Conservation (phyloP, 1,140 invertebrate genomes). For the Lepidurus arcticus region DNA sequence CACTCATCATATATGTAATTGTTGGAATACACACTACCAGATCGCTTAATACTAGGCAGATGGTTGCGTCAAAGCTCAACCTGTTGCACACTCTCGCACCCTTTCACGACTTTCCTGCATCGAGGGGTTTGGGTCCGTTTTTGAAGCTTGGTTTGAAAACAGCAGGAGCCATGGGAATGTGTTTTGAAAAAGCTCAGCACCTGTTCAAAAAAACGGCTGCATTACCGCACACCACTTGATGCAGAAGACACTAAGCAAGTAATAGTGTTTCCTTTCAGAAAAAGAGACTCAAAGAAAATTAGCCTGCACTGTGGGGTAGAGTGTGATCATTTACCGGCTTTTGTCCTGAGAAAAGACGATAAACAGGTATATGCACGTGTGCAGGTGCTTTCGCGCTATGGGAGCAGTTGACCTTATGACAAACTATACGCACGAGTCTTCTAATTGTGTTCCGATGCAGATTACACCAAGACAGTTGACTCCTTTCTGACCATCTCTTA, state of each 20-base stretch:
- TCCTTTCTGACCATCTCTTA: background rate
- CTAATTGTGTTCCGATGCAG: conserved; percentile 6
- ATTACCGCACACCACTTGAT: background rate
- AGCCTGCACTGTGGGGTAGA: background rate
- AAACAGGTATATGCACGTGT: background rate
- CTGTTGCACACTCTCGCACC: background rate
- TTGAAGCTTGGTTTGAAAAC: background rate
- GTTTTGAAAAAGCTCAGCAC: background rate
- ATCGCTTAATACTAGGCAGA: background rate
- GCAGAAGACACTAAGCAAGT: background rate
- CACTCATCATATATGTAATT: background rate
- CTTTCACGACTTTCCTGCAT: background rate
- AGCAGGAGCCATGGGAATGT: background rate
- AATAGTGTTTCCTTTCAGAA: background rate
- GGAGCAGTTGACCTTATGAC: conserved; percentile 21
- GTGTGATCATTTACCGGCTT: background rate
- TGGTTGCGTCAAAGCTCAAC: background rate
- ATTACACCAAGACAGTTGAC: background rate
- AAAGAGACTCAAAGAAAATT: background rate
- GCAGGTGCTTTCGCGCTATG: background rate
- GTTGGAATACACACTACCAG: background rate
- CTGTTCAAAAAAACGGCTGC: background rate
- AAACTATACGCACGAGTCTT: conserved; percentile 4
- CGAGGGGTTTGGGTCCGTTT: background rate
- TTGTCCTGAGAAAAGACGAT: background rate